These are phyloP conservation scores for Drosophila aff. DNA, from an alignment of 1,140 invertebrate species.

Conservation along the genomic window DNA sequence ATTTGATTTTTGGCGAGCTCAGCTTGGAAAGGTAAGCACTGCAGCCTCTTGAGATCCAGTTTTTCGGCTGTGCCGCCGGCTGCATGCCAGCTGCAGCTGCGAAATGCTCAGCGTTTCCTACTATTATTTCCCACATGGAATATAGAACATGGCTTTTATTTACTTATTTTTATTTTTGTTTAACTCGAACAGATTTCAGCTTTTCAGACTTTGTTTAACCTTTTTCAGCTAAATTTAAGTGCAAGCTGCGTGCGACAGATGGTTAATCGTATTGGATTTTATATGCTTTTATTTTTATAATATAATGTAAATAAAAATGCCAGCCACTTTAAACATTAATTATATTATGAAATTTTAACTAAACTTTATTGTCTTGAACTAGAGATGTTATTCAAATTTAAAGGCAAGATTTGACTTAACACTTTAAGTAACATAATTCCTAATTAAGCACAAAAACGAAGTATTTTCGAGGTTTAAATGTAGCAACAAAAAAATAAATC, in stretches of 20 bases:
- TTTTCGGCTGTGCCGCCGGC: background rate
- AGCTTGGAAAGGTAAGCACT: slow-evolving; percentile 24
- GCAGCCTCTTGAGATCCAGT: slow-evolving; percentile 38
- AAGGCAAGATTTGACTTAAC: background rate
- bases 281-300: background rate
- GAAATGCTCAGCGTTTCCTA: slow-evolving; percentile 9
- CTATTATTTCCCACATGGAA: slow-evolving; percentile 23
- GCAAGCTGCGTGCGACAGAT: slow-evolving; percentile 5
- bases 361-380: background rate
- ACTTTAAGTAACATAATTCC: background rate
- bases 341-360: background rate
- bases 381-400: background rate
- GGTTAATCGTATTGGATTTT: background rate
- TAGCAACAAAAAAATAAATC: background rate
- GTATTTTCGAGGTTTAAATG: background rate
- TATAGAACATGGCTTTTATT: slow-evolving; percentile 32
- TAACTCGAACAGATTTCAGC: slow-evolving; percentile 37
- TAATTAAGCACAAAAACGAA: background rate
- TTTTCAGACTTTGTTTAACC: slow-evolving; percentile 32
- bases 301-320: background rate
- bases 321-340: background rate
- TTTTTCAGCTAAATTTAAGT: slow-evolving; percentile 17
- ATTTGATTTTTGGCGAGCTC: slow-evolving; percentile 5
- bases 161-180: slow-evolving; percentile 1
- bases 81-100: slow-evolving; percentile 26